These are phyloP conservation scores for Campoplex capitator DNA, from an alignment of 2,888 invertebrate genomes.

Conservation along the genomic window DNA sequence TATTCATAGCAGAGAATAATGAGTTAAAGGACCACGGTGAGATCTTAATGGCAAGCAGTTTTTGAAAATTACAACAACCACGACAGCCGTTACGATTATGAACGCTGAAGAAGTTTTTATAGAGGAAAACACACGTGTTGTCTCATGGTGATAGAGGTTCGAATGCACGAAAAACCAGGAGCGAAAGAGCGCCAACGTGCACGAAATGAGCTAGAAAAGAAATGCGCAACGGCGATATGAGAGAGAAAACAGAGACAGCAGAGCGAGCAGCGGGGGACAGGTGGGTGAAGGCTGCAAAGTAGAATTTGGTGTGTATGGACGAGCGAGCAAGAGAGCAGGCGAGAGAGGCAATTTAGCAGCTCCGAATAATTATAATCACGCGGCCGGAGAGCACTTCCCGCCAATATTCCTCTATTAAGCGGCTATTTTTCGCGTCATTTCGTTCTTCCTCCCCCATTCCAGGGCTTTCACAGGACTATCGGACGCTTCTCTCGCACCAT, in stretches of 20 bases:
- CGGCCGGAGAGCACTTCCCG: conserved; percentile 75
- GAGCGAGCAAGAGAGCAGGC: conserved; percentile 40
- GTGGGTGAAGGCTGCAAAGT: conserved; percentile 1
- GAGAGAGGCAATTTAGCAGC: conserved; percentile 76
- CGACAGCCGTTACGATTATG: not conserved
- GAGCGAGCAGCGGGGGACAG: not conserved
- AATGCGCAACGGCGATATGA: conserved; percentile 8
- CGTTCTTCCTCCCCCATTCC: conserved; percentile 64
- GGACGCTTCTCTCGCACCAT: conserved; percentile 34
- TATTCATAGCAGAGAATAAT: no score
- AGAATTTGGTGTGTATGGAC: conserved; percentile 30
- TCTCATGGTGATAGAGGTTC: not conserved
- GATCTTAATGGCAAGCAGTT: no score
- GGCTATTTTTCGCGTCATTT: conserved; percentile 78
- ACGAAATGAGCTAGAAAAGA: conserved; percentile 9
- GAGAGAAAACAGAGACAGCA: not conserved
- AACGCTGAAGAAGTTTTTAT: not conserved
- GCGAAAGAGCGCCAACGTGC: not conserved
- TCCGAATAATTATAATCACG: conserved; percentile 79
- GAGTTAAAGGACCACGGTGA: no score
- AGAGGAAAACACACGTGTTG: conserved; percentile 17
- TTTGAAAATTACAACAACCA: no score
- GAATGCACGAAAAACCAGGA: conserved; percentile 41
- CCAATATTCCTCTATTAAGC: conserved; percentile 79
- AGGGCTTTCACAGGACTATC: conserved; percentile 55